Percentiles rank a stretch among this genome's conserved stretches.
phyloP scores from a whole-genome alignment of 2,113 vertebrate species.

The Halichoerus grypus region DNA sequence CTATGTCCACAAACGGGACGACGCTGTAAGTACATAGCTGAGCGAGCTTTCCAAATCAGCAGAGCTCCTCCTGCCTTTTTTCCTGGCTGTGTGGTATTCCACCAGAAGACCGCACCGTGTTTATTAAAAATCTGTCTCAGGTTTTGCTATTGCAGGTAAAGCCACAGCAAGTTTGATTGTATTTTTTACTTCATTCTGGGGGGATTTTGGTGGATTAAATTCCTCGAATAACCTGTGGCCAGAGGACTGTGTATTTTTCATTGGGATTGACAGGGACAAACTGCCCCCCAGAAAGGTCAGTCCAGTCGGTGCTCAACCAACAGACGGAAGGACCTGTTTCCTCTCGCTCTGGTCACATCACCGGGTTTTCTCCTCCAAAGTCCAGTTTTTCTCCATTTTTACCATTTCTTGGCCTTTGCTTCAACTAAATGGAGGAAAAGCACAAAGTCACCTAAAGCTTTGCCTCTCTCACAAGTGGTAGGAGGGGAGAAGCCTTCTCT shows the following conservation, averaged over 20 bases:
- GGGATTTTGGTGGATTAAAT: no score
- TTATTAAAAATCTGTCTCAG: neutral
- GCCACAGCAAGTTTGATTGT: neutral
- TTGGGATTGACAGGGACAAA: neutral
- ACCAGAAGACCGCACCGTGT: no score
- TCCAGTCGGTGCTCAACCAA: accelerated
- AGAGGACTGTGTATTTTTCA: neutral
- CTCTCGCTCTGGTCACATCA: neutral
- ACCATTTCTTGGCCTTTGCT: neutral
- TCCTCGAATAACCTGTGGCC: neutral
- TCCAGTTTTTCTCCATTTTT: neutral
- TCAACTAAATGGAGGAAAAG: neutral
- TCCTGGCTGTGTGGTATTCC: no score
- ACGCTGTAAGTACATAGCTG: accelerated
- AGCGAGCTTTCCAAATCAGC: accelerated
- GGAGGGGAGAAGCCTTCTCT: neutral
- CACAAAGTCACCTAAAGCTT: neutral
- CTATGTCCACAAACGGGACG: neutral
- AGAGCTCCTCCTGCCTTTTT: no score
- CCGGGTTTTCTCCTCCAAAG: neutral
- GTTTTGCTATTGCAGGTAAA: no score
- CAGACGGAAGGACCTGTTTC: neutral
- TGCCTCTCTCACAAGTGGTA: neutral
- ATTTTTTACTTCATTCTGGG: neutral
- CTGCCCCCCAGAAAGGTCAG: neutral